phyloP scores from a whole-genome alignment of 2,888 invertebrate genomes.

The Cephus pygmeus region DNA sequence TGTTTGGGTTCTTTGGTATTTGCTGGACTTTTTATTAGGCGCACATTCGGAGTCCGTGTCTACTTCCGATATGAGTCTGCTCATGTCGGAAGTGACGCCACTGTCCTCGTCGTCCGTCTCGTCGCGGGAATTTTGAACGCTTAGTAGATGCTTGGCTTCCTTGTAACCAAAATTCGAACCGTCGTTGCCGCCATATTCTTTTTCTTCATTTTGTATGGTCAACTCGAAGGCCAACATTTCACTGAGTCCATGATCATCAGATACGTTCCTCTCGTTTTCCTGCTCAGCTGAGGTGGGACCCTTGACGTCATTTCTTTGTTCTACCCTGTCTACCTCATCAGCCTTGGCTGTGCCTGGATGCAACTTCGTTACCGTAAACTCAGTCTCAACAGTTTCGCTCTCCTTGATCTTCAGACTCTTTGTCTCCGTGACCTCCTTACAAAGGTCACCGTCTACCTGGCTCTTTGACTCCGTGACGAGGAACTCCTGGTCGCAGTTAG shows the following conservation, averaged over 20 bases:
- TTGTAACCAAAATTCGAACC: neutral
- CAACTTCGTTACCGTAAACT: slow-evolving; percentile 11
- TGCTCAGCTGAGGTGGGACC: neutral
- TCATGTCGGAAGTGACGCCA: slow-evolving; percentile 78
- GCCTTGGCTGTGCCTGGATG: neutral
- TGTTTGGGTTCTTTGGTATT: slow-evolving; percentile 78
- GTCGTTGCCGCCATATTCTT: neutral
- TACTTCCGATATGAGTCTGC: slow-evolving; percentile 75
- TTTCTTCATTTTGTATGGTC: neutral
- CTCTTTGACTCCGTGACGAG: slow-evolving; percentile 10
- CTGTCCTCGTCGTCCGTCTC: slow-evolving; percentile 75
- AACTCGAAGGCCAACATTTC: neutral
- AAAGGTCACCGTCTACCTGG: slow-evolving; percentile 2
- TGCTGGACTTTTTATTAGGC: slow-evolving; percentile 70
- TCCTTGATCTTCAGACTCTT: slow-evolving; percentile 18
- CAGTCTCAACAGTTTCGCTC: slow-evolving; percentile 8
- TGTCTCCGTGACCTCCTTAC: slow-evolving; percentile 12
- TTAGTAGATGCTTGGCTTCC: slow-evolving; percentile 31
- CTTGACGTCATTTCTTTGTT: neutral
- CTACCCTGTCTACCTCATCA: neutral
- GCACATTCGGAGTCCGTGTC: slow-evolving; percentile 74
- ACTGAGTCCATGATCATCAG: neutral
- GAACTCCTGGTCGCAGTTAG: slow-evolving; percentile 62
- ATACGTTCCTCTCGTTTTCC: neutral
- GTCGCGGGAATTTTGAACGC: slow-evolving; percentile 48